phyloP scores from a whole-genome alignment of 2,797 vertebrate species.

The Holocentrus rufus region DNA sequence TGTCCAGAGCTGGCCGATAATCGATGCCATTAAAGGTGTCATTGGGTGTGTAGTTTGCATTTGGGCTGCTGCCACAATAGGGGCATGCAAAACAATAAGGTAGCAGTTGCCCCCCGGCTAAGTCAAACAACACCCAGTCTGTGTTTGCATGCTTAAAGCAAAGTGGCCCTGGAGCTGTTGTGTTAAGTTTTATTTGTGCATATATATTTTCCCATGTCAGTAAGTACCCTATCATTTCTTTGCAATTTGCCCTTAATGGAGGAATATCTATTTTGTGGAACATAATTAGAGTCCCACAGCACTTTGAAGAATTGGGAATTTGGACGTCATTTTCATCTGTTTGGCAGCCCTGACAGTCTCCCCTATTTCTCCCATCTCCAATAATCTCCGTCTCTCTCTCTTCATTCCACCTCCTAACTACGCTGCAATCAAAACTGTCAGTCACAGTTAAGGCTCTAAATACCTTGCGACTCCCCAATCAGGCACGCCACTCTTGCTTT shows the following conservation, averaged over 20 bases:
- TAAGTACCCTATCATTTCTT: conserved; percentile 35
- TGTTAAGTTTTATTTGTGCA: conserved; percentile 23
- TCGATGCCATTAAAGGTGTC: neutral
- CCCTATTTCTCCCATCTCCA: conserved; percentile 44
- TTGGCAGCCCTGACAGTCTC: conserved; percentile 29
- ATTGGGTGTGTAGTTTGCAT: too few relatives aligned
- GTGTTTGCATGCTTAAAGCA: conserved; percentile 32
- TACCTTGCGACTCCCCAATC: conserved; percentile 65
- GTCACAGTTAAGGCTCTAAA: conserved; percentile 74
- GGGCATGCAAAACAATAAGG: neutral
- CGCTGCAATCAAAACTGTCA: conserved; percentile 72
- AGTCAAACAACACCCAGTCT: conserved; percentile 11
- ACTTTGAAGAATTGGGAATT: conserved; percentile 37
- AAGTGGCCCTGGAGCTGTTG: conserved; percentile 21
- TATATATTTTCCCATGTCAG: conserved; percentile 18
- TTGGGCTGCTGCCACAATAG: neutral
- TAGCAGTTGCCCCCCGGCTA: neutral
- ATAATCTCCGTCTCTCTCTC: conserved; percentile 59
- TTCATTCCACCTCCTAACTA: conserved; percentile 62
- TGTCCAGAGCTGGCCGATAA: neutral
- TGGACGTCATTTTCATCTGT: conserved; percentile 52
- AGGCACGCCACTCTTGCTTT: conserved; percentile 56
- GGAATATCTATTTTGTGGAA: conserved; percentile 24
- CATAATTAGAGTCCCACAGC: conserved; percentile 39
- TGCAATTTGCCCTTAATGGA: conserved; percentile 40